Evolutionary conservation across 2,797 vertebrate genomes (phyloP), one percentile per base, ranked within the genome.

Genomic region (Dallia pectoralis): DNA sequence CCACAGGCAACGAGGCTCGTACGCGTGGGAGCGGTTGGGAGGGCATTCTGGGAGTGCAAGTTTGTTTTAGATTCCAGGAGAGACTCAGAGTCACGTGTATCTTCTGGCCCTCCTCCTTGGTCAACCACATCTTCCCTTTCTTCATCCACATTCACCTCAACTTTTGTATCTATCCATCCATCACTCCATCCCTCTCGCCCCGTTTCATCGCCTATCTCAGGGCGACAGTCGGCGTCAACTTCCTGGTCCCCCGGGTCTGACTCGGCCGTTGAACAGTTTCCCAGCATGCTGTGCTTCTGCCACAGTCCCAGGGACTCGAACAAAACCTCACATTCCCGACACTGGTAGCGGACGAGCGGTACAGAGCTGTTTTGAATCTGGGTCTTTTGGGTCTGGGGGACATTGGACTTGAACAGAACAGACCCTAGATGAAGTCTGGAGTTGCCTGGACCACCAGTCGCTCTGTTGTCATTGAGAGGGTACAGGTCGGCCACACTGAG

Each of bases 261-360:
- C 61, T 53, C 56, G 4, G 19, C 19, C 7, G 61, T 14, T 18
- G 33, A 3, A 25, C 79, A 78, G 29, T 64, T 51, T 29, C 79
- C 71, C 64, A 75, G 71, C 67, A 73, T 78, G 66, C 59, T 72
- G 69, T 77, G 78, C 62, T 53, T 74, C 77, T 84, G 80, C 82
- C 80, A 81, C 61, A 75, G 73, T 36, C 22, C 47, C 53, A 82
- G 69, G 8, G 78, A 80, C 53, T 76, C 63, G 32, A 85, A 82
- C 62, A 79, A 67, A 56, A 67, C 70, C 22, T 69, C 49, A 40
- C 74, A 82, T 27, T 79, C 75, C 0, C 76, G 69, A 65, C 83
- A 85, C 77, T 79, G 81, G 77, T 81, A 85, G 33, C 79, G 79
- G 51, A 85, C 81, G 19, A 83, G 73, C 27, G 79, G 79, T 27